Evolutionary conservation across 30 jellyfish, hydroid and myxozoan genomes (phyloP).

Genomic region (Aurelia sp.): DNA sequence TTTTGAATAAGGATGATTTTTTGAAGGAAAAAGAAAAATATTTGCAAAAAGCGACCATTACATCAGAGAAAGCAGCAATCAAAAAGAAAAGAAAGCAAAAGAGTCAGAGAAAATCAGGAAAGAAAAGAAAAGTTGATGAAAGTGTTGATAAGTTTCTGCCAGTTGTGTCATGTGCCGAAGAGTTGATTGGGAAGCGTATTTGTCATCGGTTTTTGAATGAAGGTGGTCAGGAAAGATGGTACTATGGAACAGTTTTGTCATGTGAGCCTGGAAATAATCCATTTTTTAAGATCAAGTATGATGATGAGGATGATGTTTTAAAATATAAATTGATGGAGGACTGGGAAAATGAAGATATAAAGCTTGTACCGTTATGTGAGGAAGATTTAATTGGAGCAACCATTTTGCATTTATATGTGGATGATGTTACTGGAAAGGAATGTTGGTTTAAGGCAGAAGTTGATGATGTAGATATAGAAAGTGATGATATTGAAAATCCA

Average conservation of each 20-base stretch:
- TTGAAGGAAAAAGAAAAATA: not conserved
- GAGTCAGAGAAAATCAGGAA: conserved; percentile 1
- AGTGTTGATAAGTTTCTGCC: not conserved
- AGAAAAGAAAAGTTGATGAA: conserved; percentile 8
- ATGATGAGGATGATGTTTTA: conserved; percentile 24
- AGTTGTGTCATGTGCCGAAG: conserved; percentile 16
- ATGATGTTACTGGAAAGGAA: conserved; percentile 1
- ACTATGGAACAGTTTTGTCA: conserved; percentile 35
- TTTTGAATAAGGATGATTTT: not conserved
- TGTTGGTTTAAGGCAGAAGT: conserved; percentile 39
- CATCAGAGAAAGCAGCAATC: not conserved
- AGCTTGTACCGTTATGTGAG: conserved; percentile 3
- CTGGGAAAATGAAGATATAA: conserved; percentile 11
- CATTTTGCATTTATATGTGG: conserved; percentile 7
- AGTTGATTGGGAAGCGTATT: conserved; percentile 30
- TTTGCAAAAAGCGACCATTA: not conserved
- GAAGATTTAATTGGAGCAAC: conserved; percentile 8
- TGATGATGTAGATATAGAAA: too few species aligned
- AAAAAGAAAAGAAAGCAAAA: not conserved
- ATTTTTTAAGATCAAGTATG: conserved; percentile 25
- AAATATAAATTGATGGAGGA: conserved; percentile 25
- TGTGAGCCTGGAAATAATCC: conserved; percentile 11
- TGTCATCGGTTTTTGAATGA: conserved; percentile 16
- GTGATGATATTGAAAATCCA: conserved; percentile 35
- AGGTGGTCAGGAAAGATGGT: conserved; percentile 19